Evolutionary conservation across 30 jellyfish, hydroid and myxozoan species (phyloP).

Genomic region (Chrysaora quinquecirrha): DNA sequence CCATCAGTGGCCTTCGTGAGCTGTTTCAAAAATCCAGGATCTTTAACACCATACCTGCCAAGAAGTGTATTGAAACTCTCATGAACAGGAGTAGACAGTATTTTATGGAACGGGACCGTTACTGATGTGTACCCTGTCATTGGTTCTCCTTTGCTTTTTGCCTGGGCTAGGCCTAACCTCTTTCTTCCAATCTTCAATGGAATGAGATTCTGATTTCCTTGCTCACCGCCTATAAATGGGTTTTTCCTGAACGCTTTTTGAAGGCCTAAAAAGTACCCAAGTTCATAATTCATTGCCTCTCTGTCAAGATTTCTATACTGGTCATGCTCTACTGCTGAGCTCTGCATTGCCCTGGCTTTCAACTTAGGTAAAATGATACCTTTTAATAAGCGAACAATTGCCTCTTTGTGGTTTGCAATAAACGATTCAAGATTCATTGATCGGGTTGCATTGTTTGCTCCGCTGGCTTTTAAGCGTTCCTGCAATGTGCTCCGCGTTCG

Average conservation of each 20-base stretch:
- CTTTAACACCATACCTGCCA: constrained; percentile 41
- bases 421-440: constrained; percentile 33
- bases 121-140: constrained; percentile 68
- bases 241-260: constrained; percentile 67
- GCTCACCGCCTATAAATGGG: constrained; percentile 23
- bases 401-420: constrained; percentile 60
- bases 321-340: constrained; percentile 11
- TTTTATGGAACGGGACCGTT: constrained; percentile 45
- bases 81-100: constrained; percentile 32
- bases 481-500: background rate
- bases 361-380: constrained; percentile 53
- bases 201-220: constrained; percentile 19
- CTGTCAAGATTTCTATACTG: constrained; percentile 48
- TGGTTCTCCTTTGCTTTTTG: constrained; percentile 36
- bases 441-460: constrained; percentile 17
- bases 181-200: constrained; percentile 26
- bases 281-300: constrained; percentile 75
- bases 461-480: background rate
- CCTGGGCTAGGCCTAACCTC: background rate
- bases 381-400: constrained; percentile 34
- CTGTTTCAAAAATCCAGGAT: constrained; percentile 61
- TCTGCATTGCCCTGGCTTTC: constrained; percentile 64
- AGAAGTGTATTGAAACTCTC: constrained; percentile 42
- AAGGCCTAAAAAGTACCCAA: constrained; percentile 61
- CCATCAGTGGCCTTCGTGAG: constrained; percentile 61